A percentile compares a stretch with the other conserved stretches of the same genome.
These are phyloP conservation scores for Perca flavescens DNA, from an alignment of 2,113 vertebrate genomes.

Conservation along the genomic window DNA sequence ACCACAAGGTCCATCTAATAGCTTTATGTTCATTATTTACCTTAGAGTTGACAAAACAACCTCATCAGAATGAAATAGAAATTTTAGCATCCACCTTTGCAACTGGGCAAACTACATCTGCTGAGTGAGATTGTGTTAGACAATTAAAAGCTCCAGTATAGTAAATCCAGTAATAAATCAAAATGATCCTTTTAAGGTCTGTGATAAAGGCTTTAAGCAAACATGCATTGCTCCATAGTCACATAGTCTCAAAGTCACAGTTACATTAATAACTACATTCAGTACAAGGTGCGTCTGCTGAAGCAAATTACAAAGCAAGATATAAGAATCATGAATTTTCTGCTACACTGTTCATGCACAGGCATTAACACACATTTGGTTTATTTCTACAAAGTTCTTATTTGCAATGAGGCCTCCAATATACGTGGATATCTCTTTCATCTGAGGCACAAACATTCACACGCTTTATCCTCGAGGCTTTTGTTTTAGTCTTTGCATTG, in stretches of 20 bases:
- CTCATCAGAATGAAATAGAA: neutral
- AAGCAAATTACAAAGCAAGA: constrained; percentile 13
- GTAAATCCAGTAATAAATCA: neutral
- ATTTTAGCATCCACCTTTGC: neutral
- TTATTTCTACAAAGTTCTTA: constrained; percentile 42
- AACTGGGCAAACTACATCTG: neutral
- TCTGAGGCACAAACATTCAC: constrained; percentile 49
- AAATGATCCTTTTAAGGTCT: constrained; percentile 2
- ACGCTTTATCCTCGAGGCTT: constrained; percentile 54
- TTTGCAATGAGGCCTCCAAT: constrained; percentile 27
- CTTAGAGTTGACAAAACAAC: neutral
- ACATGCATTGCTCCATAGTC: neutral
- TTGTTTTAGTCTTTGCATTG: constrained; percentile 60
- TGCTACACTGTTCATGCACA: constrained; percentile 6
- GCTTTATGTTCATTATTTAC: neutral
- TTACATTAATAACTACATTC: constrained; percentile 23
- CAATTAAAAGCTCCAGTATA: neutral
- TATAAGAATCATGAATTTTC: constrained; percentile 26
- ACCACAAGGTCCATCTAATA: neutral
- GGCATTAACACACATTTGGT: constrained; percentile 32
- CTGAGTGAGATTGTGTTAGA: neutral
- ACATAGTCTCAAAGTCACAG: neutral
- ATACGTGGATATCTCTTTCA: constrained; percentile 49
- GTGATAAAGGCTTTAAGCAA: neutral
- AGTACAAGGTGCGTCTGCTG: constrained; percentile 8